Base-by-base conservation (phyloP, 2,113 vertebrate species). In the Chloebia gouldiae region DNA sequence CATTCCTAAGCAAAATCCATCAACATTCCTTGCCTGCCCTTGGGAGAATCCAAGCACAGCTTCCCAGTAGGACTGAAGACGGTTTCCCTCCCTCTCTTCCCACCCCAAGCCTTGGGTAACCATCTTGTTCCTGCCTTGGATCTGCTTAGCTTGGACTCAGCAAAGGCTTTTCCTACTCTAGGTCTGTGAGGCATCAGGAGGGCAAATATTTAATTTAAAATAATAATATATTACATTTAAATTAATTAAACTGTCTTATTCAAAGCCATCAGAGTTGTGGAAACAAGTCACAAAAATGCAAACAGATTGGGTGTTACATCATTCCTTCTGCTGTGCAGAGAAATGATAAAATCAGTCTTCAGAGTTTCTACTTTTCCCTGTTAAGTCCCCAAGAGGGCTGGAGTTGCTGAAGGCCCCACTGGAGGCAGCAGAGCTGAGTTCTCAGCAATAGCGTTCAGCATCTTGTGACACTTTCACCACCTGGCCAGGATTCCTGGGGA, bases 401-500 rank as follows among this genome's bases (percentile, higher is more conserved):
- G 31, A 22, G 13, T 4, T 59, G 21, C 39, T 24, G 2, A 69
- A 33, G 6, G 13, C 28, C 51, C 28, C 24, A 0, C 47, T 44
- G 3, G 4, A 15, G 57, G 64, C 39, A 53, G 39, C 71, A 50
- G 31, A 27, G 71, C 37, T 22, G 44, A 68, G 25, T 8, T 25
- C 49, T 59, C 22, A 54, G 39, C 15, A 44, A 30, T 6, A 13
- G 57, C 0, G 0, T 17, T 22, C 64, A 51, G 0, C 40, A 54
- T 10, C 3, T 15, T 40, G 22, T 10, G 2, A 39, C 15, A 2
- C 54, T 27, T 9, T 25, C 35, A 21, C 0, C 20, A 1, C 2
- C 17, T 0, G 12, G 11, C 14, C 44, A 21, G 25, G 16, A 23
- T 2, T 13, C 33, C 40, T 22, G 71, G 30, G 42, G 10, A 1